Conservation (phyloP, 64 coral and sea anemone genomes). For the Catalaphyllia jardinei region DNA sequence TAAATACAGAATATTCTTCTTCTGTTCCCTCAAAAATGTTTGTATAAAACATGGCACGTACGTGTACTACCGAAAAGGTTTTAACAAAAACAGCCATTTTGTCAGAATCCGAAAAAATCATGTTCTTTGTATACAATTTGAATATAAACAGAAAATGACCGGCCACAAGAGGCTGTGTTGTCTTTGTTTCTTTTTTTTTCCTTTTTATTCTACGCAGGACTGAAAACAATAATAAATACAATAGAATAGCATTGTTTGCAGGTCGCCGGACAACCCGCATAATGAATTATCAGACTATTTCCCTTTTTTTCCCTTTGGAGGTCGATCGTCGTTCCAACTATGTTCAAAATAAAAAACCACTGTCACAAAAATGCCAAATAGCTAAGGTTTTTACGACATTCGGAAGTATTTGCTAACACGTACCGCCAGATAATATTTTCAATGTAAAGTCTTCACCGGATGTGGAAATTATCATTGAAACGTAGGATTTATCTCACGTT, state of each 20-base stretch:
- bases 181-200: not conserved
- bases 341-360: not conserved
- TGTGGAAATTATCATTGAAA: not conserved
- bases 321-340: not conserved
- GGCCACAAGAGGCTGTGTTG: not conserved
- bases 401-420: not conserved
- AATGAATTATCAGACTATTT: not conserved
- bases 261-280: not conserved
- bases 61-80: no score
- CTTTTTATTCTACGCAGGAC: not conserved
- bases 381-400: not conserved
- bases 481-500: not conserved
- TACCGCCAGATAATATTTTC: not conserved
- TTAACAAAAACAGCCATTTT: no score
- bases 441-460: conserved; percentile 13
- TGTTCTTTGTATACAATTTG: not conserved
- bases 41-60: no score
- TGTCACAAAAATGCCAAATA: not conserved
- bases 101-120: not conserved
- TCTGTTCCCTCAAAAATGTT: no score
- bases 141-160: not conserved
- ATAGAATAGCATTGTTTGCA: not conserved
- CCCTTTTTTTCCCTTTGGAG: not conserved
- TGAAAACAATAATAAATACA: not conserved
- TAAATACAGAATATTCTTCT: no score